A percentile compares a stretch with the other conserved stretches of the same genome.
phyloP scores from a whole-genome alignment of 2,888 invertebrate genomes.

The Yponomeuta malinellus region DNA sequence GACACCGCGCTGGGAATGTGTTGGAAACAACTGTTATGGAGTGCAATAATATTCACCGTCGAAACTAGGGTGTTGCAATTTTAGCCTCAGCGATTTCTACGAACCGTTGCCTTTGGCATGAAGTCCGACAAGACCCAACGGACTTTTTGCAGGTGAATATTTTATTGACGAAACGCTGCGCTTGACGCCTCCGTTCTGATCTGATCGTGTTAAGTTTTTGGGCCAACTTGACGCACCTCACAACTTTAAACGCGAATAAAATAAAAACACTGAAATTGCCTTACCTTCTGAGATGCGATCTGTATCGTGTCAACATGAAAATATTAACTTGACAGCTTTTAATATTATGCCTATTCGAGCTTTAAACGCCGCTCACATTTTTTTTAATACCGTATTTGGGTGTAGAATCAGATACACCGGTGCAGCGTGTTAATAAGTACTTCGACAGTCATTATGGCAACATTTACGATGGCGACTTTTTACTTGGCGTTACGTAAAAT shows the following conservation, averaged over 20 bases:
- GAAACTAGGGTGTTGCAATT: conserved; percentile 45
- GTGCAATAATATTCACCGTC: conserved; percentile 43
- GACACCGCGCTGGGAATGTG: not conserved
- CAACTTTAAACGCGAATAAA: not conserved
- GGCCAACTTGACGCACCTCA: not conserved
- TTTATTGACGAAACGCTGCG: not conserved
- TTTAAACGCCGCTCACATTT: conserved; percentile 7
- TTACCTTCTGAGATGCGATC: not conserved
- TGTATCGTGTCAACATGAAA: not conserved
- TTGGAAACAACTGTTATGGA: conserved; percentile 33
- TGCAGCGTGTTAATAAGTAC: not conserved
- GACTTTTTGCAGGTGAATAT: not conserved
- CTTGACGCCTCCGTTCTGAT: not conserved
- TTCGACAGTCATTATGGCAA: conserved; percentile 1
- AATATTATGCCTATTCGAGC: conserved; percentile 10
- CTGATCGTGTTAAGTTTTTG: not conserved
- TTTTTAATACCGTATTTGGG: conserved; percentile 15
- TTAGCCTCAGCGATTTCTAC: conserved; percentile 30
- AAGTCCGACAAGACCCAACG: not conserved
- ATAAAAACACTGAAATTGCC: not conserved
- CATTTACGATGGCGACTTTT: not conserved
- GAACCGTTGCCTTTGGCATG: conserved; percentile 25
- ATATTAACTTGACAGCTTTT: conserved; percentile 3
- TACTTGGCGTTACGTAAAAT: not conserved
- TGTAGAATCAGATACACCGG: conserved; percentile 8